Conservation (phyloP, 2,113 vertebrate genomes). For the Paralichthys olivaceus region DNA sequence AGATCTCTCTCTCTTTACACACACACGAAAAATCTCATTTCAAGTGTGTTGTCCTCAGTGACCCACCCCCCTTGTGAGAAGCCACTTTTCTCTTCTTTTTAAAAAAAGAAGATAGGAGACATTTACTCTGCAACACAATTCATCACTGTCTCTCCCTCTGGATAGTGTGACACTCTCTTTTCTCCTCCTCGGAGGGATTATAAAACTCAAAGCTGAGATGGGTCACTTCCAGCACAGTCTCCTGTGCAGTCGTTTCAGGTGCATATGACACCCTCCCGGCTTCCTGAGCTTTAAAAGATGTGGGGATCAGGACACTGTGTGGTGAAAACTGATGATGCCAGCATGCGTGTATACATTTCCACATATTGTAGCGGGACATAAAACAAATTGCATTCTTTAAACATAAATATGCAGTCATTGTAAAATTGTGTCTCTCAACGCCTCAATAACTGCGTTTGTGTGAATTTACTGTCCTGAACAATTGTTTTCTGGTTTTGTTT, state of each 20-base stretch:
- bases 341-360: not conserved
- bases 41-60: slow-evolving; percentile 29
- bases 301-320: slow-evolving; percentile 23
- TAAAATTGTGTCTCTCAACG: not conserved
- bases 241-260: not conserved
- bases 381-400: not conserved
- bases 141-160: slow-evolving; percentile 33
- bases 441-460: not conserved
- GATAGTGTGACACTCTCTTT: slow-evolving; percentile 20
- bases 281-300: slow-evolving; percentile 22
- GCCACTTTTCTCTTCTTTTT: slow-evolving; percentile 32
- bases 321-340: slow-evolving; percentile 5
- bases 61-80: slow-evolving; percentile 1
- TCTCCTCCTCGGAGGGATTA: slow-evolving; percentile 7
- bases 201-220: slow-evolving; percentile 1
- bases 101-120: not conserved
- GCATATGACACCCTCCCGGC: slow-evolving; percentile 13
- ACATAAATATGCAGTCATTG: not conserved
- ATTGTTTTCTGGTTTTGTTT: not conserved
- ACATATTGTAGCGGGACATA: not conserved
- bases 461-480: not conserved
- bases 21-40: slow-evolving; percentile 36
- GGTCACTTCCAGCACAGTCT: slow-evolving; percentile 35
- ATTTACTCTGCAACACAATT: slow-evolving; percentile 30
- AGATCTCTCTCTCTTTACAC: slow-evolving; percentile 5